Evolutionary conservation across 2,797 vertebrate species (phyloP).

Genomic region (Cuniculus paca): DNA sequence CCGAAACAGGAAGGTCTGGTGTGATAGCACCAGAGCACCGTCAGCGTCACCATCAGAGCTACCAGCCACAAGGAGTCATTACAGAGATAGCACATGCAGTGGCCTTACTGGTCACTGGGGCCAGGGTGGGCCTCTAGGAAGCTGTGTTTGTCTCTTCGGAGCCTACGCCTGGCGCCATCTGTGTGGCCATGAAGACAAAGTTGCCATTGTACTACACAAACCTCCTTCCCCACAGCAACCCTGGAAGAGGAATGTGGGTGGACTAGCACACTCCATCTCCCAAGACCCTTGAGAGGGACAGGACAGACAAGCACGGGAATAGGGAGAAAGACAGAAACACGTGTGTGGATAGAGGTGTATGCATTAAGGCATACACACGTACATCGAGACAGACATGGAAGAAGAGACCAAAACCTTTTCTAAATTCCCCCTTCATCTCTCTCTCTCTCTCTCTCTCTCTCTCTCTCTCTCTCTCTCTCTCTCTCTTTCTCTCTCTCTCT

Average conservation of each 20-base stretch:
- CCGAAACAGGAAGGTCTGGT: no score
- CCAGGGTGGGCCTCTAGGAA: background rate
- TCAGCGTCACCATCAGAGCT: background rate
- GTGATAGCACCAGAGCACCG: background rate
- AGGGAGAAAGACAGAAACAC: background rate
- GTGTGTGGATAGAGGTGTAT: rapidly evolving
- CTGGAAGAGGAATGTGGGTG: background rate
- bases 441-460: background rate
- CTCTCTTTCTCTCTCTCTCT: background rate
- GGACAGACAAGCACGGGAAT: background rate
- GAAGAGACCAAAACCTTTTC: background rate
- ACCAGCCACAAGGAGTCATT: background rate
- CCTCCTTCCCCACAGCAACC: background rate
- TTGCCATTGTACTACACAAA: background rate
- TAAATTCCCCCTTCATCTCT: background rate
- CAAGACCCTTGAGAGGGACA: background rate
- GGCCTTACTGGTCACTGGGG: background rate
- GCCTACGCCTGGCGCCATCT: background rate
- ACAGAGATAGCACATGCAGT: background rate
- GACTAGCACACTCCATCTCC: background rate
- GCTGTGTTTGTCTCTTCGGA: background rate
- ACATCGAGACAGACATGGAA: background rate
- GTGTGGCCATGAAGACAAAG: background rate
- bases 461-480: background rate
- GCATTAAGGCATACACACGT: background rate